A percentile compares a stretch with the other conserved stretches of the same genome.
Evolutionary conservation across 2,797 vertebrate genomes (phyloP).

Genomic region (Neosilurus hyrtlii): DNA sequence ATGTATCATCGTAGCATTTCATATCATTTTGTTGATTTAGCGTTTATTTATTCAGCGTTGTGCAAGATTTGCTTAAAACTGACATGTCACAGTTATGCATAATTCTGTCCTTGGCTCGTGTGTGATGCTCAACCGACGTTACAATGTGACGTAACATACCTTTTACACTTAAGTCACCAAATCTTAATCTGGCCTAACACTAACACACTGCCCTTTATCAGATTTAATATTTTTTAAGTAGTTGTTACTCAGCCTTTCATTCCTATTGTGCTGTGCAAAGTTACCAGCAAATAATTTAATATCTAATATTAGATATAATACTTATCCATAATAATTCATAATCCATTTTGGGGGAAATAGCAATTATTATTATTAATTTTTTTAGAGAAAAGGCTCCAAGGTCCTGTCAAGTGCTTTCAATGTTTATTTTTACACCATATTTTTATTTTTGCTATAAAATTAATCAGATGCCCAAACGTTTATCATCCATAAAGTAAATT

Average conservation of each 20-base stretch:
- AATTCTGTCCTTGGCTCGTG: not conserved
- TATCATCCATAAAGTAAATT: not conserved
- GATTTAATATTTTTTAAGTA: not conserved
- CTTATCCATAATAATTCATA: too few species aligned
- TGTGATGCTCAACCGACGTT: too few species aligned
- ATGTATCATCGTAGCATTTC: not conserved
- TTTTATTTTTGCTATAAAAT: not conserved
- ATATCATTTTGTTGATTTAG: not conserved
- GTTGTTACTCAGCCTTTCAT: not conserved
- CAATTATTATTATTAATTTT: not conserved
- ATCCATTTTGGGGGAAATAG: conserved; percentile 1
- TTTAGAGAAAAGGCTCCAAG: not conserved
- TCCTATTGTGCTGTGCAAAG: conserved; percentile 46
- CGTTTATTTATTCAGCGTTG: not conserved
- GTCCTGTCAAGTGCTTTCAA: not conserved
- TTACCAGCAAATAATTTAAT: not conserved
- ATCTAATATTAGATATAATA: too few species aligned
- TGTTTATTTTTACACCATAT: not conserved
- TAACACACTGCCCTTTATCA: not conserved
- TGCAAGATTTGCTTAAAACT: not conserved
- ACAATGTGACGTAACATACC: not conserved
- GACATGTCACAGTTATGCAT: not conserved
- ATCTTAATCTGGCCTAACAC: not conserved
- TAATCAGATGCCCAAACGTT: not conserved
- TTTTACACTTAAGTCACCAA: not conserved